These are phyloP conservation scores for Tenebrio molitor DNA, from an alignment of 1,140 invertebrate species.

Conservation along the genomic window DNA sequence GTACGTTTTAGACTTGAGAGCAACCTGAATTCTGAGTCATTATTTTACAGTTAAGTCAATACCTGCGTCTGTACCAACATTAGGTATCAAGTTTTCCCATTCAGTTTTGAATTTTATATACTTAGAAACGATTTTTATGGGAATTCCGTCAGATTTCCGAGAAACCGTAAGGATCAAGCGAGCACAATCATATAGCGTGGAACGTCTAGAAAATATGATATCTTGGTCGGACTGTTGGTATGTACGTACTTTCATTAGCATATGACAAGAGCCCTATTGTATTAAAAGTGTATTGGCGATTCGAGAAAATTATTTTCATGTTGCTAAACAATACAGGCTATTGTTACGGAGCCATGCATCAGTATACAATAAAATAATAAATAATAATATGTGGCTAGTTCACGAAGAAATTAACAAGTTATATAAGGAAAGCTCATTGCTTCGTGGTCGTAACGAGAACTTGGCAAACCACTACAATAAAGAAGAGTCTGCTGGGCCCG, in stretches of 20 bases:
- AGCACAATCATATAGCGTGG: neutral
- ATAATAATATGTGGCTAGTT: constrained; percentile 56
- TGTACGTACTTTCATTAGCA: constrained; percentile 56
- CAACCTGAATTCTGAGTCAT: too few relatives aligned
- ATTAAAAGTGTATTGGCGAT: constrained; percentile 62
- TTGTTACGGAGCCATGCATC: constrained; percentile 59
- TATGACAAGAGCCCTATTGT: constrained; percentile 62
- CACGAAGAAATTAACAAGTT: constrained; percentile 56
- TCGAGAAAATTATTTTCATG: constrained; percentile 61
- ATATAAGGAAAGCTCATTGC: constrained; percentile 5
- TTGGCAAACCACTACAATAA: too few relatives aligned
- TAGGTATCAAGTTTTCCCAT: constrained; percentile 2
- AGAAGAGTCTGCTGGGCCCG: too few relatives aligned
- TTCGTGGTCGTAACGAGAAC: too few relatives aligned
- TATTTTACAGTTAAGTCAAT: constrained; percentile 9
- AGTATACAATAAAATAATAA: constrained; percentile 62
- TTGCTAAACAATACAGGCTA: constrained; percentile 60
- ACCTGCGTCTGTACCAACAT: neutral
- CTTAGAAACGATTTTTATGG: constrained; percentile 8
- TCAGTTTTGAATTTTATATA: neutral
- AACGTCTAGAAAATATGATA: constrained; percentile 39
- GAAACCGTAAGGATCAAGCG: neutral
- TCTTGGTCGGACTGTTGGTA: constrained; percentile 36
- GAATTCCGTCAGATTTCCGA: constrained; percentile 13
- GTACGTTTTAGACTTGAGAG: too few relatives aligned